Conservation (phyloP, 37 sponge, comb jelly and placozoan species). For the Diacarnus erythraeanus region DNA sequence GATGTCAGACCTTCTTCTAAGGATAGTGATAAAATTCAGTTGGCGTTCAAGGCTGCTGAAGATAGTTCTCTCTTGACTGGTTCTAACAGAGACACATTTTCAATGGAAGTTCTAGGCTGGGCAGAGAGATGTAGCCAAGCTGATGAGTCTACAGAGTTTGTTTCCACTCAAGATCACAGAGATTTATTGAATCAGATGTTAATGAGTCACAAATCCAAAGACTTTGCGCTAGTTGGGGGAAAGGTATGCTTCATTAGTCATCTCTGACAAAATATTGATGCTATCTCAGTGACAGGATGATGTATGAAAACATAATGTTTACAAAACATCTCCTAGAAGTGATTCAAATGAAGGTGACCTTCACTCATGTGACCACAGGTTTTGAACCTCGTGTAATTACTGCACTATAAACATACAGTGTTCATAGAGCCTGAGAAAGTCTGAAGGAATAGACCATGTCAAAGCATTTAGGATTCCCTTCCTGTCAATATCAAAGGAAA, state of each 20-base stretch:
- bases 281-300: too few relatives aligned
- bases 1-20: not conserved
- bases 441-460: too few relatives aligned
- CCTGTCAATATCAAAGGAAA: too few relatives aligned
- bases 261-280: too few relatives aligned
- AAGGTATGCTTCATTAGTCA: constrained; percentile 38
- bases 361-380: too few relatives aligned
- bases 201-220: constrained; percentile 61
- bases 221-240: constrained; percentile 78
- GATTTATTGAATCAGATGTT: constrained; percentile 58
- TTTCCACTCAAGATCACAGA: constrained; percentile 28
- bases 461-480: too few relatives aligned
- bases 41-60: not conserved
- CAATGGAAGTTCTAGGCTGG: constrained; percentile 2
- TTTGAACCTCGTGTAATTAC: too few relatives aligned
- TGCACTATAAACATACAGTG: too few relatives aligned
- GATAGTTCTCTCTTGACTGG: not conserved
- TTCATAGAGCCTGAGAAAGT: too few relatives aligned
- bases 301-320: too few relatives aligned
- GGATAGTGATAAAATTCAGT: not conserved
- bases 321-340: too few relatives aligned
- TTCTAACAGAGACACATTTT: not conserved
- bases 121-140: not conserved
- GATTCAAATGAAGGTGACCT: too few relatives aligned
- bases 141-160: constrained; percentile 6